Conservation (phyloP, 2,113 vertebrate species). For the Eptatretus burgeri region DNA sequence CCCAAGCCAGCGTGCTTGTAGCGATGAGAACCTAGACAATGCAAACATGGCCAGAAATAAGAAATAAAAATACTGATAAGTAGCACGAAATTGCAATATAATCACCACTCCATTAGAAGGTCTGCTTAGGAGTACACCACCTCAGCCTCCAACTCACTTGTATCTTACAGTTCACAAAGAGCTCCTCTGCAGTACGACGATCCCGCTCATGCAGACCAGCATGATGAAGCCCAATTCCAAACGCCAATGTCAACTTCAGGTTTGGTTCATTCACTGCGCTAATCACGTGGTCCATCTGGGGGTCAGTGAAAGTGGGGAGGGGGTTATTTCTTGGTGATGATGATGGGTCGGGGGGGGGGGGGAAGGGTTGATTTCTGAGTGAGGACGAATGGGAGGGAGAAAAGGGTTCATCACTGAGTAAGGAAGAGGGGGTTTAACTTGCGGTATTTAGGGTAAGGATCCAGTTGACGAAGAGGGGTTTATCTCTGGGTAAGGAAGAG, state of each 20-base stretch:
- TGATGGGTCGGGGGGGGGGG: no score
- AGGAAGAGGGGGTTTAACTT: no score
- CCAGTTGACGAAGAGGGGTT: no score
- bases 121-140: no score
- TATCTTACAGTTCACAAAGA: conserved; percentile 93
- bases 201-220: conserved; percentile 75
- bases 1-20: conserved; percentile 90
- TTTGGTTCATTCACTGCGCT: conserved; percentile 58
- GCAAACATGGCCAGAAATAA: conserved; percentile 10
- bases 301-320: neutral
- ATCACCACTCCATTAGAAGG: no score
- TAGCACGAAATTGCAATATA: conserved; percentile 3
- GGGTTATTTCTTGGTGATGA: no score
- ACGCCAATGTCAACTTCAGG: conserved; percentile 75
- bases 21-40: conserved; percentile 60
- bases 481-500: no score
- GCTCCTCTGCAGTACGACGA: conserved; percentile 70
- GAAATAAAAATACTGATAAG: conserved; percentile 14
- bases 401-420: no score
- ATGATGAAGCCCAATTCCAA: conserved; percentile 90
- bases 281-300: conserved; percentile 62
- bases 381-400: no score
- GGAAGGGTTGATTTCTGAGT: no score
- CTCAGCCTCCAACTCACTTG: conserved; percentile 25
- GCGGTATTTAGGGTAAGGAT: no score